Evolutionary conservation across 2,113 vertebrate genomes (phyloP).

Genomic region (Lontra canadensis): DNA sequence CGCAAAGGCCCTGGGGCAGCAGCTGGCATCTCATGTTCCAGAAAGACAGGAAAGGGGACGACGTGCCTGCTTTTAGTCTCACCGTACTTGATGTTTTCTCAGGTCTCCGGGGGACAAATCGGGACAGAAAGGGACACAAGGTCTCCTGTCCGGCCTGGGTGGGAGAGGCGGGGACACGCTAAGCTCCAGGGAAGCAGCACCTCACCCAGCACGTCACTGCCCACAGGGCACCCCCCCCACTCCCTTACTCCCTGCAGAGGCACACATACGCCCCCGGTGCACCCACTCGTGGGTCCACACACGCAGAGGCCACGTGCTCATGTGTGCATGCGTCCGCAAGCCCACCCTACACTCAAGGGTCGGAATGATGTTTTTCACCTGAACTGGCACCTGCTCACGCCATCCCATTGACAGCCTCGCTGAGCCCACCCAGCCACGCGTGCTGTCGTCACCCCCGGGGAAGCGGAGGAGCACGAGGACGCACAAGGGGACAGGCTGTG

Average conservation of each 20-base stretch:
- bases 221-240: not conserved
- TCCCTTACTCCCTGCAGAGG: not conserved
- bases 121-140: not conserved
- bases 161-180: not conserved
- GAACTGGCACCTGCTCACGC: not conserved
- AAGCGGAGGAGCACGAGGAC: not conserved
- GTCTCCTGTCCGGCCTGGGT: not conserved
- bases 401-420: not conserved
- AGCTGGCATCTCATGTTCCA: not conserved
- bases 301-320: too few species aligned
- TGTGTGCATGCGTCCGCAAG: not conserved
- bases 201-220: not conserved
- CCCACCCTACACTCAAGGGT: too few species aligned
- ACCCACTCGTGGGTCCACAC: not conserved
- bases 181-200: not conserved
- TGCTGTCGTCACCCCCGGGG: fast-evolving
- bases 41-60: not conserved
- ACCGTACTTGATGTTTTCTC: fast-evolving
- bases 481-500: fast-evolving
- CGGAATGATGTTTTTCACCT: not conserved
- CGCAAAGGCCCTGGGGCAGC: not conserved
- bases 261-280: fast-evolving
- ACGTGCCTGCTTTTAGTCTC: not conserved
- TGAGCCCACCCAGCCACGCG: not conserved
- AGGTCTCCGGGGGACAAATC: not conserved